Conservation (phyloP, 2,888 invertebrate species). For the Gari tellinella region DNA sequence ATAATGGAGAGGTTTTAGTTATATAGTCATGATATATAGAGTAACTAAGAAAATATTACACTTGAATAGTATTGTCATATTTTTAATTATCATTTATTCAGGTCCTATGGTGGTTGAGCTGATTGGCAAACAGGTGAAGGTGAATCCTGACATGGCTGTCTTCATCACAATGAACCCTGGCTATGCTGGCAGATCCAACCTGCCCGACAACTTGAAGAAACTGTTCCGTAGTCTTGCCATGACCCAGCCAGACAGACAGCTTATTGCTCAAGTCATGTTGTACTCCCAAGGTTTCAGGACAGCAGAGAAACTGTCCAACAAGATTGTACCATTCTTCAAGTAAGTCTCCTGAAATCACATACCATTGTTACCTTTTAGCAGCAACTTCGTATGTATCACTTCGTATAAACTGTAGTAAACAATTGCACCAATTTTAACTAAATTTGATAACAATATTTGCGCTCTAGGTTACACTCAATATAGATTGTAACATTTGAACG, state of each 20-base stretch:
- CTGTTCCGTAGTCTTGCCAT: slow-evolving; percentile 99
- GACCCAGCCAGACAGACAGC: slow-evolving; percentile 99
- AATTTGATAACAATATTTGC: too few species aligned
- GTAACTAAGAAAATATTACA: too few species aligned
- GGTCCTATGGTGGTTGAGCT: slow-evolving; percentile 88
- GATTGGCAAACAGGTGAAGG: slow-evolving; percentile 97
- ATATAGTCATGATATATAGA: too few species aligned
- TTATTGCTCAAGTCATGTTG: slow-evolving; percentile 99
- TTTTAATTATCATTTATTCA: too few species aligned
- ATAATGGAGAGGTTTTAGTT: too few species aligned
- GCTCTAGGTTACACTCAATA: too few species aligned
- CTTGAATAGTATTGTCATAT: too few species aligned
- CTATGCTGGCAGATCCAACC: slow-evolving; percentile 95
- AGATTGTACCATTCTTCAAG: slow-evolving; percentile 99
- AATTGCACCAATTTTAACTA: too few species aligned
- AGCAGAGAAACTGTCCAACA: slow-evolving; percentile 98
- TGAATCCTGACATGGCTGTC: slow-evolving; percentile 98
- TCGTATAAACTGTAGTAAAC: too few species aligned
- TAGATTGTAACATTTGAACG: too few species aligned
- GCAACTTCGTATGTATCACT: too few species aligned
- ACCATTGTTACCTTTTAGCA: too few species aligned
- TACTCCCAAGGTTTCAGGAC: slow-evolving; percentile 99
- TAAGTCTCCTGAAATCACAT: slow-evolving; percentile 85
- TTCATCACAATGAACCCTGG: slow-evolving; percentile 98
- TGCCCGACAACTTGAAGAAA: slow-evolving; percentile 98